A percentile compares a stretch with the other conserved stretches of the same genome.
Conservation (phyloP, 2,797 vertebrate genomes). For the Psittacula echo region DNA sequence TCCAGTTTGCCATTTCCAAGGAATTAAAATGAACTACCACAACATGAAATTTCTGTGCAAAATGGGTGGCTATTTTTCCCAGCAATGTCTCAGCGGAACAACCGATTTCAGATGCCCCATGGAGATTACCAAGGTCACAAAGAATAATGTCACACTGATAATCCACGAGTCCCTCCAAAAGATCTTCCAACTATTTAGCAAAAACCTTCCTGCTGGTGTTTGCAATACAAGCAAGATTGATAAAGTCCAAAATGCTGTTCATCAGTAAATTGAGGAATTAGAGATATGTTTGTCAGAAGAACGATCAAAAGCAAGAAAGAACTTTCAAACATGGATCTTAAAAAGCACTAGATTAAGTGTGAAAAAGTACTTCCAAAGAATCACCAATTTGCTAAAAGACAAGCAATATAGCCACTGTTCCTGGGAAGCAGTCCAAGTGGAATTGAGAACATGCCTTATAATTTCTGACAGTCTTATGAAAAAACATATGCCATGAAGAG, state of each 20-base stretch:
- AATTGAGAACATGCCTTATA: slow-evolving; percentile 61
- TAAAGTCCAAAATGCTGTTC: slow-evolving; percentile 46
- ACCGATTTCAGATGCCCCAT: slow-evolving; percentile 56
- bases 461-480: slow-evolving; percentile 46
- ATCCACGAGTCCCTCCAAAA: slow-evolving; percentile 37
- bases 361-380: slow-evolving; percentile 71
- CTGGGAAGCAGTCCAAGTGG: slow-evolving; percentile 53
- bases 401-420: slow-evolving; percentile 68
- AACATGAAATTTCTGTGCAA: slow-evolving; percentile 24
- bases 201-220: neutral
- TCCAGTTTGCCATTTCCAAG: slow-evolving; percentile 41
- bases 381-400: slow-evolving; percentile 52
- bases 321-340: neutral
- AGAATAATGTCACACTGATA: neutral
- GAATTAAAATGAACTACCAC: slow-evolving; percentile 1
- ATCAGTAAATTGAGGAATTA: slow-evolving; percentile 36
- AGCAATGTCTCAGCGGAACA: slow-evolving; percentile 33
- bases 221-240: slow-evolving; percentile 13
- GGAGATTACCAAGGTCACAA: neutral
- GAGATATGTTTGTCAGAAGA: slow-evolving; percentile 49
- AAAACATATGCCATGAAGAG: neutral
- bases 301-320: neutral
- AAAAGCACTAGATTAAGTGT: neutral
- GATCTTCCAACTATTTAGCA: slow-evolving; percentile 57
- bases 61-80: slow-evolving; percentile 20